A percentile compares a stretch with the other conserved stretches of the same genome.
These are phyloP conservation scores for Hydrolagus colliei DNA, from an alignment of 2,797 vertebrate genomes.

Conservation along the genomic window DNA sequence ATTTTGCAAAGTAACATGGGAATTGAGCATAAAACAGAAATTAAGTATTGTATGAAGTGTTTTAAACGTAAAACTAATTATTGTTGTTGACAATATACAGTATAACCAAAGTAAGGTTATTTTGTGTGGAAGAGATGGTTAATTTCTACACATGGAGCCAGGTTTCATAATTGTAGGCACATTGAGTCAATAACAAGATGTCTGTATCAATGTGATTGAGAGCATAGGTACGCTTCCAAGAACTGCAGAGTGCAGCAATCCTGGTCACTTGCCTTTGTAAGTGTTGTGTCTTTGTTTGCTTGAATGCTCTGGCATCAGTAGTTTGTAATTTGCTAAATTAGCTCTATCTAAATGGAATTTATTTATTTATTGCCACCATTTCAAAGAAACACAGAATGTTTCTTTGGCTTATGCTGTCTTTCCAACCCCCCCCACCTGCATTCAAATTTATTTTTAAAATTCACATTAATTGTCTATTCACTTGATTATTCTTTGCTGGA, in stretches of 20 bases:
- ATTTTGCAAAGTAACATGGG: neutral
- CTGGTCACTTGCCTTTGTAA: neutral
- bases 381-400: too few species aligned
- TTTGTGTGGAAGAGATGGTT: neutral
- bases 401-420: too few species aligned
- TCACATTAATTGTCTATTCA: too few species aligned
- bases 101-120: neutral
- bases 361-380: neutral
- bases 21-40: neutral
- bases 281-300: neutral
- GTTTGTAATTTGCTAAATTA: constrained; percentile 7
- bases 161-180: neutral
- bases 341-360: neutral
- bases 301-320: neutral
- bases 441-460: too few species aligned
- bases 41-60: too few species aligned
- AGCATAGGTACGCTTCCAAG: neutral
- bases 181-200: constrained; percentile 26
- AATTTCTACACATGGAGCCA: neutral
- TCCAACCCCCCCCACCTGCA: too few species aligned
- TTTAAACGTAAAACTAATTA: too few species aligned
- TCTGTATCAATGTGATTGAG: constrained; percentile 32
- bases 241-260: neutral
- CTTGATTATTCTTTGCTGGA: too few species aligned
- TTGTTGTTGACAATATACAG: too few species aligned